phyloP scores from a whole-genome alignment of 2,113 vertebrate species.

The Caloenas nicobarica region DNA sequence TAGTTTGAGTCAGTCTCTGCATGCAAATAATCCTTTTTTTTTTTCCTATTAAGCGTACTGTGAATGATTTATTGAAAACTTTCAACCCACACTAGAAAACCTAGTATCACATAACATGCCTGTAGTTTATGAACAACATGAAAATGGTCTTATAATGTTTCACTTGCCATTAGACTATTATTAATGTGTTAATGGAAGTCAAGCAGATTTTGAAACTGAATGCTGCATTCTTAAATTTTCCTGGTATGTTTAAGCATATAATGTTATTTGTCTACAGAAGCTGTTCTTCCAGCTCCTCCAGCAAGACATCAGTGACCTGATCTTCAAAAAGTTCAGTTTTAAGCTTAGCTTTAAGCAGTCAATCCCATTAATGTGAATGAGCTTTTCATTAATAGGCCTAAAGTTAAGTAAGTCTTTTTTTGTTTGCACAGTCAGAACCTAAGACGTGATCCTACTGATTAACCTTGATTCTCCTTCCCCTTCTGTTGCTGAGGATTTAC shows the following conservation, averaged over 20 bases:
- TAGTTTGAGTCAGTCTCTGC: not conserved
- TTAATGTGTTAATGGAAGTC: not conserved
- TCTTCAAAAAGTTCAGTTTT: not conserved
- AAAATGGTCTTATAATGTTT: not conserved
- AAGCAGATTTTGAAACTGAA: not conserved
- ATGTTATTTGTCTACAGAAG: not conserved
- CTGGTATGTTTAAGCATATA: not conserved
- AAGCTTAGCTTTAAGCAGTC: constrained; percentile 6
- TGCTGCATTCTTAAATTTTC: not conserved
- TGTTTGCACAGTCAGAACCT: not conserved
- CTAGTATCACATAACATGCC: fast-evolving
- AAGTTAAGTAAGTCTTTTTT: constrained; percentile 46
- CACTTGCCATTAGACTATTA: not conserved
- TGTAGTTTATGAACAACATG: not conserved
- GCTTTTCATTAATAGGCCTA: constrained; percentile 43
- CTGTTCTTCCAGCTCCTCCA: not conserved
- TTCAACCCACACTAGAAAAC: not conserved
- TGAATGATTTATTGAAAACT: not conserved
- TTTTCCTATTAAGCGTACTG: not conserved
- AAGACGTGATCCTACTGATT: constrained; percentile 4
- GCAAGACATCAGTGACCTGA: not conserved
- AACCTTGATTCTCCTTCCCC: constrained; percentile 13
- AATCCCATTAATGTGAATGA: constrained; percentile 37
- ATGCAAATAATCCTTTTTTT: not conserved
- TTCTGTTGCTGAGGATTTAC: constrained; percentile 19